A percentile compares a stretch with the other conserved stretches of the same genome.
Conservation (phyloP, 2,113 vertebrate genomes). For the Heloderma charlesbogerti region DNA sequence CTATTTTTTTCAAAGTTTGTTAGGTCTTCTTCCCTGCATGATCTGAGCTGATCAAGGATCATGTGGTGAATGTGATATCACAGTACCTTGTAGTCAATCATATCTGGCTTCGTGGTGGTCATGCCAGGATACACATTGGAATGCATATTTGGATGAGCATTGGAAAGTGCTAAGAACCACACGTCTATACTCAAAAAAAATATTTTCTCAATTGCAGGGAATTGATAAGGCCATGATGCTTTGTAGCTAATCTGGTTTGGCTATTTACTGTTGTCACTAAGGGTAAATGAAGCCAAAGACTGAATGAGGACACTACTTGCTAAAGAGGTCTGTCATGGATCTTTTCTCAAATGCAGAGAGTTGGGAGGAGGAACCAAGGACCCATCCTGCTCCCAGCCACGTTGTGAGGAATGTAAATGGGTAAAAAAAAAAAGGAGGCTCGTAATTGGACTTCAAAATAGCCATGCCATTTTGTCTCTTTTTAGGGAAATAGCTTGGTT, state of each 20-base stretch:
- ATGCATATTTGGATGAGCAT: background rate
- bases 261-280: background rate
- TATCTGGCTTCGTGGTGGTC: background rate
- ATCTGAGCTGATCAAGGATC: background rate
- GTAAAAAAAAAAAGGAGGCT: too few relatives aligned
- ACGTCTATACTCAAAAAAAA: background rate
- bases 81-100: background rate
- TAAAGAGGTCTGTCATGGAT: too few relatives aligned
- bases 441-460: background rate
- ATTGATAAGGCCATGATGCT: too few relatives aligned
- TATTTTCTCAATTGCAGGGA: background rate
- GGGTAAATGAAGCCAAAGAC: background rate
- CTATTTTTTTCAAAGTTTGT: too few relatives aligned
- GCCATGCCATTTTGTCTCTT: background rate
- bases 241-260: background rate
- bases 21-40: background rate
- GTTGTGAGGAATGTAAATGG: too few relatives aligned
- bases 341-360: background rate
- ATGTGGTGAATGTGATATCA: background rate
- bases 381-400: background rate
- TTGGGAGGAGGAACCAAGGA: background rate
- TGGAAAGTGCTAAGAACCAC: accelerated
- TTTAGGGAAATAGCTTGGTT: background rate
- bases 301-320: background rate
- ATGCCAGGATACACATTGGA: background rate